A percentile compares a stretch with the other conserved stretches of the same genome.
phyloP scores from a whole-genome alignment of 2,888 invertebrate species.

The Cloeon dipterum region DNA sequence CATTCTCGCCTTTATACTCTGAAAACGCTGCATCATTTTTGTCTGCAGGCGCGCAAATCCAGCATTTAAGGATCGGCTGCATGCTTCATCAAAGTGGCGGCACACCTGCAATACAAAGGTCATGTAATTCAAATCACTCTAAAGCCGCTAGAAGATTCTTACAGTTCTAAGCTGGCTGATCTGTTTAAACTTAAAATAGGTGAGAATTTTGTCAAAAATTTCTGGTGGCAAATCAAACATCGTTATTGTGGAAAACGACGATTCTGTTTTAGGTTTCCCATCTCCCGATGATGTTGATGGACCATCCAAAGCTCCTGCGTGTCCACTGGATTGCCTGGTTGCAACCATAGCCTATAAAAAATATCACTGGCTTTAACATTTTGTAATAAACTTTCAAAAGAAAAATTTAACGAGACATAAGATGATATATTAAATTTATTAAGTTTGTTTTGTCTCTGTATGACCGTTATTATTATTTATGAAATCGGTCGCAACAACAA shows the following conservation, averaged over 20 bases:
- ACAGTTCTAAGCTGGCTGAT: constrained; percentile 60
- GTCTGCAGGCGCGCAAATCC: constrained; percentile 70
- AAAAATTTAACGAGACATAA: no score
- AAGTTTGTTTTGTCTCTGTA: no score
- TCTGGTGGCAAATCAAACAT: constrained; percentile 57
- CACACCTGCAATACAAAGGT: constrained; percentile 61
- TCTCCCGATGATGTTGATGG: not conserved
- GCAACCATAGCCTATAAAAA: constrained; percentile 3
- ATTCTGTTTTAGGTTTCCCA: constrained; percentile 5
- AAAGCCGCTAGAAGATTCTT: constrained; percentile 16
- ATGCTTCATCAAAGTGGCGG: constrained; percentile 53
- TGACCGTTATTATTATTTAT: no score
- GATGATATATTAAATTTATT: no score
- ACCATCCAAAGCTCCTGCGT: constrained; percentile 1
- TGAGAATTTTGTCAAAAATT: constrained; percentile 54
- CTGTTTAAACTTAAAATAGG: constrained; percentile 48
- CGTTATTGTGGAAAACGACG: no score
- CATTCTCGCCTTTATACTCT: constrained; percentile 74
- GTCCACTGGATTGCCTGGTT: constrained; percentile 3
- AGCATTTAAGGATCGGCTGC: constrained; percentile 56
- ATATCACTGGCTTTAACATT: no score
- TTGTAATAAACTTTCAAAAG: no score
- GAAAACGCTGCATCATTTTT: constrained; percentile 63
- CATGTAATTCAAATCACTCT: not conserved
- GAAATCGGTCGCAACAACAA: no score